These are phyloP conservation scores for Allophyes oxyacanthae DNA, from an alignment of 2,888 invertebrate species.

Conservation along the genomic window DNA sequence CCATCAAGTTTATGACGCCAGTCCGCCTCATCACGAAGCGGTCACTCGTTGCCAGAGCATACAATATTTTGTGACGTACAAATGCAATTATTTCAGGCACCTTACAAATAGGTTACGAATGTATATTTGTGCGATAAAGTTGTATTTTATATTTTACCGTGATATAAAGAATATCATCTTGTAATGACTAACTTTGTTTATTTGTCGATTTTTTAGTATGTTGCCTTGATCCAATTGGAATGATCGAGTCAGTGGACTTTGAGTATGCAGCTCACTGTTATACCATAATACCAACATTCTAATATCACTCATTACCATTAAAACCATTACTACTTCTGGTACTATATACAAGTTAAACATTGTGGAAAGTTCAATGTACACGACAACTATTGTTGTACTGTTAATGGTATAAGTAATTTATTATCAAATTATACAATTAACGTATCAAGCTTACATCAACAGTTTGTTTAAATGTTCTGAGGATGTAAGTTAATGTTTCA, in stretches of 20 bases:
- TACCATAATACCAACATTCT: slow-evolving; percentile 71
- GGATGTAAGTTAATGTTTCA: slow-evolving; percentile 68
- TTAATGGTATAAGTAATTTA: slow-evolving; percentile 51
- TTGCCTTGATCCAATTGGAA: slow-evolving; percentile 75
- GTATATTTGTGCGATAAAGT: slow-evolving; percentile 77
- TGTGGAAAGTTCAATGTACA: slow-evolving; percentile 68
- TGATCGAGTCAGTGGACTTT: slow-evolving; percentile 72
- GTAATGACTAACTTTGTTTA: slow-evolving; percentile 55
- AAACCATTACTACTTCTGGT: slow-evolving; percentile 68
- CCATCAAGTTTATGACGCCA: slow-evolving; percentile 23
- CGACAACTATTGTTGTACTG: slow-evolving; percentile 60
- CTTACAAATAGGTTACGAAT: slow-evolving; percentile 65
- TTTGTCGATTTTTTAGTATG: slow-evolving; percentile 57
- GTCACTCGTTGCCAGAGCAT: slow-evolving; percentile 59
- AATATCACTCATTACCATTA: slow-evolving; percentile 74
- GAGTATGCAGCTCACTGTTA: slow-evolving; percentile 61
- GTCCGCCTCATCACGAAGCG: slow-evolving; percentile 16
- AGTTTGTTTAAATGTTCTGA: slow-evolving; percentile 82
- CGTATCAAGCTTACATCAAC: slow-evolving; percentile 68
- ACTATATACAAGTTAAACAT: slow-evolving; percentile 75
- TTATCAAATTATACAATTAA: slow-evolving; percentile 49
- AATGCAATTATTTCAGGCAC: slow-evolving; percentile 76
- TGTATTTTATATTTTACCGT: slow-evolving; percentile 59
- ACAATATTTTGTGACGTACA: slow-evolving; percentile 77
- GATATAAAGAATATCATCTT: slow-evolving; percentile 56